A percentile compares a stretch with the other conserved stretches of the same genome.
phyloP scores from a whole-genome alignment of 2,113 vertebrate species.

The Nothoprocta pentlandii region DNA sequence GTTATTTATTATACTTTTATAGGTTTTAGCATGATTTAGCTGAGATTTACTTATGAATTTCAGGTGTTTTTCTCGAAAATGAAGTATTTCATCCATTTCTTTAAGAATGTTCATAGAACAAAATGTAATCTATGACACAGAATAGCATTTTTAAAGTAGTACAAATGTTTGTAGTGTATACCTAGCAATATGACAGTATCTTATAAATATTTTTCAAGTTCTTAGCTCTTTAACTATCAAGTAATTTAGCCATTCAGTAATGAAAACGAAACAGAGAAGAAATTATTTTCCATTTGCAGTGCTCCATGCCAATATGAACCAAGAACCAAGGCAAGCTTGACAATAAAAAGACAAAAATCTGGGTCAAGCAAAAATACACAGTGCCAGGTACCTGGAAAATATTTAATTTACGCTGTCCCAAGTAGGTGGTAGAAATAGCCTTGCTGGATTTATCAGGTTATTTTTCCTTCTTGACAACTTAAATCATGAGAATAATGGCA shows the following conservation, averaged over 20 bases:
- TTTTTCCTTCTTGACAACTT: not conserved
- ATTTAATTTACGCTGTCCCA: not conserved
- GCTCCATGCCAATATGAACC: not conserved
- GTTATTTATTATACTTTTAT: not conserved
- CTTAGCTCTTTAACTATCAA: not conserved
- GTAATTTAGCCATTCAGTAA: not conserved
- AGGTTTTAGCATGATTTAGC: not conserved
- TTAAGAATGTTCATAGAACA: not conserved
- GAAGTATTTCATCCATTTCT: not conserved
- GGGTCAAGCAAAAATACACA: not conserved
- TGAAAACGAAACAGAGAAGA: not conserved
- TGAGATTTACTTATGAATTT: not conserved
- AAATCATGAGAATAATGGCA: not conserved
- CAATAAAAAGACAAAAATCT: not conserved
- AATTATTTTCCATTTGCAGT: not conserved
- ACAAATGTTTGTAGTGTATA: not conserved
- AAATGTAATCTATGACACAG: not conserved
- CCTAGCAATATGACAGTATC: not conserved
- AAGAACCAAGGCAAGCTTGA: not conserved
- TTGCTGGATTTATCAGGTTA: not conserved
- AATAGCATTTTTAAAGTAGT: not conserved
- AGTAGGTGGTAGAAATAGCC: not conserved
- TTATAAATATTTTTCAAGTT: not conserved
- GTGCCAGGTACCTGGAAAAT: not conserved
- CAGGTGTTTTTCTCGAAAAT: not conserved